Base-by-base conservation (phyloP, 2,797 vertebrate species). In the Peromyscus attwateri region DNA sequence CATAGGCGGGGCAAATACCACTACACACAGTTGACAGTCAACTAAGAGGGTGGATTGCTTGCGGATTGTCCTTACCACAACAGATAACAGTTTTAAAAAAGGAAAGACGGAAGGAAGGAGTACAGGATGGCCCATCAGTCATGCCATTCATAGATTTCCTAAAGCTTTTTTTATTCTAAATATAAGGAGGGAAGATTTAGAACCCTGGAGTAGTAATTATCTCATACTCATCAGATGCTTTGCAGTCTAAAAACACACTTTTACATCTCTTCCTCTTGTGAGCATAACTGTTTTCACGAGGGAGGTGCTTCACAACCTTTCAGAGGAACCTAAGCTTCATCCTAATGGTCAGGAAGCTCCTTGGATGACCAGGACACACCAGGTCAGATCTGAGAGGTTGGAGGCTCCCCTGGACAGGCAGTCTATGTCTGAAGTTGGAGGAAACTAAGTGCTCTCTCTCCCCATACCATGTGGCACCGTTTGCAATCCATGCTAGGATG, bases 121-220 rank as follows among this genome's bases (percentile, higher is more conserved):
- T 7, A 29, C 37, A 66, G 57, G 34, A 52, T 68, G 81, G 66
- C n/a, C 57, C 17, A 16, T 82, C 37, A 27, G 57, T 40, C 43
- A 12, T 55, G 55, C 46, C 11, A 37, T 83, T 93, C 70, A 85
- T 70, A 52, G 71, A 87, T 95, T 95, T 89, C 81, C 64, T 92
- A 60, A 60, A 87, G 80, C 10, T 1, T 88, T 87, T 2, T 90
- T 92, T 4, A 68, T 95, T 90, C 80, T 96, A 80, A 92, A 83
- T 46, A 57, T 82, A 80, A 87, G 27, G 37, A 57, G 88, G 88
- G 57, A 43, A 84, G 68, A n/a, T 87, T 89, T 93, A 49, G 87
- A 76, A 64, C 55, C 21, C 11, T 49, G 34, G 10, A 46, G 66
- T 77, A 57, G 31, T 62, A 82, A 77, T 84, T 80, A 90, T 49